These are phyloP conservation scores for Rynchops niger DNA, from an alignment of 2,113 vertebrate genomes.

Conservation along the genomic window DNA sequence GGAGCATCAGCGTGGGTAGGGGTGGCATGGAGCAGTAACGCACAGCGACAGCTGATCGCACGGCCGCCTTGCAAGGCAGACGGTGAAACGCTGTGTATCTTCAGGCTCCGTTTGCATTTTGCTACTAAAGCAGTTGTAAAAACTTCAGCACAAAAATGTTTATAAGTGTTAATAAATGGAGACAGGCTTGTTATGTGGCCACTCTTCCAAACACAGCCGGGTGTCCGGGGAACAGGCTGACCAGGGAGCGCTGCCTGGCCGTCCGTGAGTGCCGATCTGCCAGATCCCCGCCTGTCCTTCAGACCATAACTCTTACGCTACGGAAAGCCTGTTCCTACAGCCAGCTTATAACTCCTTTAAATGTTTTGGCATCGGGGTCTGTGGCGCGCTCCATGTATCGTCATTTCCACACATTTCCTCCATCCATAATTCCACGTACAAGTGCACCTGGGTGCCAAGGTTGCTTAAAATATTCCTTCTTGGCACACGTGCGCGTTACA, in stretches of 20 bases:
- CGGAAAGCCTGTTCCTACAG: background rate
- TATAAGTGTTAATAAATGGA: fast-evolving
- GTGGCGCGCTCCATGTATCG: fast-evolving
- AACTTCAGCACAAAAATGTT: background rate
- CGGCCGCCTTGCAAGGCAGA: fast-evolving
- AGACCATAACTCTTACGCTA: background rate
- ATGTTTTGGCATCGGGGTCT: background rate
- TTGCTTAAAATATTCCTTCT: background rate
- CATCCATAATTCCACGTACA: fast-evolving
- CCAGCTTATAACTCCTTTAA: background rate
- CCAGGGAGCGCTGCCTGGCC: background rate
- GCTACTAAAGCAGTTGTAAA: background rate
- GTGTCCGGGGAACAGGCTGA: background rate
- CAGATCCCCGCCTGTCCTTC: background rate
- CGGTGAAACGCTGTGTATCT: background rate
- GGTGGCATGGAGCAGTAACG: background rate
- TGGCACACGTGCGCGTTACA: background rate
- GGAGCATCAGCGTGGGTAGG: background rate
- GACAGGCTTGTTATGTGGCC: fast-evolving
- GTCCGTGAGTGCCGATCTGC: background rate
- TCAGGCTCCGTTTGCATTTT: background rate
- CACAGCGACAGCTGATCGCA: fast-evolving
- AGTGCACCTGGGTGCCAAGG: background rate
- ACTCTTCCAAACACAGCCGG: background rate
- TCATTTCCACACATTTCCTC: background rate